These are phyloP conservation scores for Clarias gariepinus DNA, from an alignment of 2,113 vertebrate species.

Conservation along the genomic window DNA sequence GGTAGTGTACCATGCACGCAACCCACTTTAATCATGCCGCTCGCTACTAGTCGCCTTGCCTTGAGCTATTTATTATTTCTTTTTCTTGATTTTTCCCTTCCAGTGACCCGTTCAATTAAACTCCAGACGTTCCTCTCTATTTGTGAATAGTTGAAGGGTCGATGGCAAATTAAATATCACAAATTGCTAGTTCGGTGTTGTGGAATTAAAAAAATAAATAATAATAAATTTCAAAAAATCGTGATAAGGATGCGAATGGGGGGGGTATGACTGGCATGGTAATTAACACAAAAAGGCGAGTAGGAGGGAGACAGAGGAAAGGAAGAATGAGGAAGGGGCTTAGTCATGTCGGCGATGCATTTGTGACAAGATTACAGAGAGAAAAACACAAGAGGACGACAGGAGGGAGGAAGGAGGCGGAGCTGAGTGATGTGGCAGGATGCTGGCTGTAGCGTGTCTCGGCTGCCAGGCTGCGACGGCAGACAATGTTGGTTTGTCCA, in stretches of 20 bases:
- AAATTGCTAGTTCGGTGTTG: conserved; percentile 7
- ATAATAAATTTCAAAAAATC: too few relatives aligned
- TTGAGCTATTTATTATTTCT: conserved; percentile 67
- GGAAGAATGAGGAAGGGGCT: conserved; percentile 61
- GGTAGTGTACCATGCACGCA: background rate
- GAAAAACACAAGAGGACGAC: conserved; percentile 60
- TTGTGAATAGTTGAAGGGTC: conserved; percentile 36
- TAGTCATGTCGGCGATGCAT: conserved; percentile 65
- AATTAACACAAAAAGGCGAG: conserved; percentile 65
- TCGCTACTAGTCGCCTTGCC: conserved; percentile 40
- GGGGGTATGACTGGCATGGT: conserved; percentile 67
- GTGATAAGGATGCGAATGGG: conserved; percentile 59
- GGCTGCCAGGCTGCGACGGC: background rate
- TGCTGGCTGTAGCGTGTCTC: background rate
- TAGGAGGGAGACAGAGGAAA: conserved; percentile 51
- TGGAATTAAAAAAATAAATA: too few relatives aligned
- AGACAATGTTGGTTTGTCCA: conserved; percentile 28
- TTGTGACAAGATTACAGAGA: conserved; percentile 66
- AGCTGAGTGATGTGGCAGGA: conserved; percentile 10
- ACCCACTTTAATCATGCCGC: conserved; percentile 54
- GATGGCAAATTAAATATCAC: conserved; percentile 62
- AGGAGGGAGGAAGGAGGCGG: conserved; percentile 40
- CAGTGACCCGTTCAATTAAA: conserved; percentile 74
- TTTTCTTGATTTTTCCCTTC: conserved; percentile 34
- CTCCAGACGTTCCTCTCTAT: conserved; percentile 47